A percentile compares a stretch with the other conserved stretches of the same genome.
Conservation (phyloP, 1,140 invertebrate species). For the Arion vulgaris region DNA sequence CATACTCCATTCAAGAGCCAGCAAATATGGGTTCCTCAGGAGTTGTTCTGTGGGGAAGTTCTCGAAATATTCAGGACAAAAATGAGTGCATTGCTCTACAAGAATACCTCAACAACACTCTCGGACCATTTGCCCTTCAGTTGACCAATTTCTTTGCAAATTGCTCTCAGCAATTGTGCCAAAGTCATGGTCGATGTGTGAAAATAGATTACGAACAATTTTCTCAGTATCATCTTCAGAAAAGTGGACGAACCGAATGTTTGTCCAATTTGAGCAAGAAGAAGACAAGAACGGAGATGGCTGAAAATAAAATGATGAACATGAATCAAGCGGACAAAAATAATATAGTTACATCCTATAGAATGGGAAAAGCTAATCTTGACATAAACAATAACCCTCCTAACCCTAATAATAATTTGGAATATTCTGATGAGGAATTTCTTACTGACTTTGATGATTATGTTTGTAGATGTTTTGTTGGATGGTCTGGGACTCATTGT, state of each 20-base stretch:
- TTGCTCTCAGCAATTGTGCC: slow-evolving; percentile 38
- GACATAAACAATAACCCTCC: background rate
- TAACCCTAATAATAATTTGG: background rate
- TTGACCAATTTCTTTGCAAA: slow-evolving; percentile 41
- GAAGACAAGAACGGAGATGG: background rate
- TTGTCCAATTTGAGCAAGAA: background rate
- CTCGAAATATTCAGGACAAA: slow-evolving; percentile 17
- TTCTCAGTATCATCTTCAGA: slow-evolving; percentile 30
- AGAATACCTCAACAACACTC: slow-evolving; percentile 40
- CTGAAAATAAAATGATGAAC: background rate
- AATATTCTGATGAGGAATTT: background rate
- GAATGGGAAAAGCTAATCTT: background rate
- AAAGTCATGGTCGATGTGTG: slow-evolving; percentile 47
- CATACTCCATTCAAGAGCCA: slow-evolving; percentile 39
- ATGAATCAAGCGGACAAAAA: background rate
- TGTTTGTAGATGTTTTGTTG: slow-evolving; percentile 39
- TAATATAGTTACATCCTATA: background rate
- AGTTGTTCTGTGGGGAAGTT: slow-evolving; percentile 49
- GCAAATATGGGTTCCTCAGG: slow-evolving; percentile 47
- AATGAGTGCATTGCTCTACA: slow-evolving; percentile 44
- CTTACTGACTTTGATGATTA: slow-evolving; percentile 27
- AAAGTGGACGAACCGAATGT: background rate
- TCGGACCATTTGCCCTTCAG: slow-evolving; percentile 46
- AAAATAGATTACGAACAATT: slow-evolving; percentile 36
- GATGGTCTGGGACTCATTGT: slow-evolving; percentile 36